Evolutionary conservation across 2,888 invertebrate species (phyloP).

Genomic region (Drosophila mayaguana): DNA sequence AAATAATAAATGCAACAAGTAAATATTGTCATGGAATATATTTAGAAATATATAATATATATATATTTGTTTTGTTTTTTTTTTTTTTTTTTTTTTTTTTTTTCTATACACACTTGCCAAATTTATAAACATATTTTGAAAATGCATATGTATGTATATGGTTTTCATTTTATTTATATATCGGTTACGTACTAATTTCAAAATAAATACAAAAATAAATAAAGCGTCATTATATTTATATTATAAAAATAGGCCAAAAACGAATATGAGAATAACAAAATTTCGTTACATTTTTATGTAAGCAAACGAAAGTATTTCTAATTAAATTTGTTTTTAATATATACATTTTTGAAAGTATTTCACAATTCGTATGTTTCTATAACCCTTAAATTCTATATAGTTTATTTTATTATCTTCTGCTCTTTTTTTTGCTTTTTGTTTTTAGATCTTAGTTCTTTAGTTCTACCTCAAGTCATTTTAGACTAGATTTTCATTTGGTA

Average conservation of each 20-base stretch:
- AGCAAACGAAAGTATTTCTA: constrained; percentile 4
- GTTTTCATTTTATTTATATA: constrained; percentile 28
- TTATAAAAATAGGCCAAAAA: background rate
- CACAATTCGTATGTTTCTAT: background rate
- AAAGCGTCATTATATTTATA: constrained; percentile 28
- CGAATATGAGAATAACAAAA: constrained; percentile 11
- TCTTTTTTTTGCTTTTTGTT: no score
- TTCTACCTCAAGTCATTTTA: background rate
- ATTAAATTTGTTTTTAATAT: background rate
- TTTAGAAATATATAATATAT: background rate
- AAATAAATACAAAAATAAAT: constrained; percentile 32
- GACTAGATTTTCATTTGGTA: no score
- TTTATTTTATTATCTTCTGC: background rate
- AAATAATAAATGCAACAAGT: constrained; percentile 10
- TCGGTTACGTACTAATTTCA: constrained; percentile 33
- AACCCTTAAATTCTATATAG: background rate
- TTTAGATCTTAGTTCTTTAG: background rate
- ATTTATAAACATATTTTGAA: background rate
- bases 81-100: background rate
- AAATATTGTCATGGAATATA: constrained; percentile 26
- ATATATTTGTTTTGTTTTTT: background rate
- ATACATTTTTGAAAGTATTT: background rate
- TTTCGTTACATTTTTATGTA: constrained; percentile 20
- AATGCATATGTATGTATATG: background rate
- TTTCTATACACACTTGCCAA: constrained; percentile 23